Percentiles rank a stretch among this genome's conserved stretches.
These are phyloP conservation scores for Temnothorax unifasciatus DNA, from an alignment of 2,888 invertebrate genomes.

Conservation along the genomic window DNA sequence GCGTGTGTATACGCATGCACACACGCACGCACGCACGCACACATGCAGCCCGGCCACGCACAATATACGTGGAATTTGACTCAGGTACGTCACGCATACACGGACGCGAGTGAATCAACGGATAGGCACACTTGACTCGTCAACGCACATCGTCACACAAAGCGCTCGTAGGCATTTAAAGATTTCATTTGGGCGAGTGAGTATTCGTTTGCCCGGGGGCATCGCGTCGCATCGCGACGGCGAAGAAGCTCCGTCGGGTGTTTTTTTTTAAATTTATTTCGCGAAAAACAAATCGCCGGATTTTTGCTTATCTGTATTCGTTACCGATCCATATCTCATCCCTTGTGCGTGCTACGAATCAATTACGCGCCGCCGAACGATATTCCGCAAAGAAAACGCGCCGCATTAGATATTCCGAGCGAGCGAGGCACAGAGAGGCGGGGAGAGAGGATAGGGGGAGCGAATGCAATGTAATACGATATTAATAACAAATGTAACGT, in stretches of 20 bases:
- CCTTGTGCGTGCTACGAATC: slow-evolving; percentile 31
- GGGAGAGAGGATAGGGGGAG: not conserved
- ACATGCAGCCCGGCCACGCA: slow-evolving; percentile 18
- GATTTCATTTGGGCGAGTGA: slow-evolving; percentile 63
- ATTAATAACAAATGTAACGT: slow-evolving; percentile 37
- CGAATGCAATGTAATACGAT: slow-evolving; percentile 13
- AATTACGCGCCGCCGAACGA: slow-evolving; percentile 32
- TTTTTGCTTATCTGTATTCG: slow-evolving; percentile 31
- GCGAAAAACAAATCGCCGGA: not conserved
- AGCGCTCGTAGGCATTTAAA: slow-evolving; percentile 76
- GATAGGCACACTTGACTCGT: slow-evolving; percentile 78
- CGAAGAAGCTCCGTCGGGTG: not conserved
- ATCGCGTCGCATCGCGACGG: not conserved
- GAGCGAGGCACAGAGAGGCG: not conserved
- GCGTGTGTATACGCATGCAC: not conserved
- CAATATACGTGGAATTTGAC: slow-evolving; percentile 72
- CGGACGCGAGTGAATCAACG: slow-evolving; percentile 63
- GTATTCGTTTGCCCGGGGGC: not conserved
- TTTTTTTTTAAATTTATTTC: not conserved
- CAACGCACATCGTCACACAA: slow-evolving; percentile 75
- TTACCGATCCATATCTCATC: slow-evolving; percentile 34
- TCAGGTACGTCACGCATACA: slow-evolving; percentile 65
- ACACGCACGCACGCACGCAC: not conserved
- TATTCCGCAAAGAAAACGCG: slow-evolving; percentile 30
- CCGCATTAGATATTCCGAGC: slow-evolving; percentile 46